phyloP scores from a whole-genome alignment of 2,797 vertebrate genomes.

The Danio choprae region DNA sequence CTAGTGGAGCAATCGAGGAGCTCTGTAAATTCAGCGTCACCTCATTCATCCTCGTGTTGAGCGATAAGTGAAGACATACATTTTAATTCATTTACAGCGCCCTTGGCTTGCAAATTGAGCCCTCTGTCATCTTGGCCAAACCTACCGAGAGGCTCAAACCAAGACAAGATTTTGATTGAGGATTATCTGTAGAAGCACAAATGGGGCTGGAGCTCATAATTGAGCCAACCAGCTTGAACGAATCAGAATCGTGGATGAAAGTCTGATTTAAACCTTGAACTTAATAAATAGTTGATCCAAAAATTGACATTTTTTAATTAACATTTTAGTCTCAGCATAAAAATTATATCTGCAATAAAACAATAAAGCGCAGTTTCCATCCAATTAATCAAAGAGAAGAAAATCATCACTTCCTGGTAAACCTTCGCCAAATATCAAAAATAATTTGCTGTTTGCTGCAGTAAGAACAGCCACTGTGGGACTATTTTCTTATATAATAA shows the following conservation, averaged over 20 bases:
- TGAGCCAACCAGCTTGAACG: conserved; percentile 15
- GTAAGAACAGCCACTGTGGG: too few relatives aligned
- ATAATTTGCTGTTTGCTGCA: too few relatives aligned
- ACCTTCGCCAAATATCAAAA: too few relatives aligned
- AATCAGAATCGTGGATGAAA: conserved; percentile 15
- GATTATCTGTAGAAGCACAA: conserved; percentile 16
- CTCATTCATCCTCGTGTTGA: conserved; percentile 33
- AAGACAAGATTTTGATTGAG: conserved; percentile 30
- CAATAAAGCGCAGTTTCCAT: too few relatives aligned
- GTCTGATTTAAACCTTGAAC: conserved; percentile 12
- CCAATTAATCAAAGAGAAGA: too few relatives aligned
- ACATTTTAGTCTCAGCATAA: not conserved
- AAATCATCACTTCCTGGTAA: too few relatives aligned
- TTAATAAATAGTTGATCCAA: not conserved
- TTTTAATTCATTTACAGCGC: conserved; percentile 42
- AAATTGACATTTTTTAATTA: not conserved
- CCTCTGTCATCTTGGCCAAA: conserved; percentile 43
- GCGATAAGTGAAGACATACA: conserved; percentile 25
- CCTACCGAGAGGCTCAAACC: conserved; percentile 17
- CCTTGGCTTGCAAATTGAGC: conserved; percentile 34
- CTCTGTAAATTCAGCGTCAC: conserved; percentile 15
- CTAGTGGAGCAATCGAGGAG: conserved; percentile 16
- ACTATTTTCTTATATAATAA: too few relatives aligned
- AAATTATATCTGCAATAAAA: too few relatives aligned
- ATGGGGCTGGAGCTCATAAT: conserved; percentile 24